A percentile compares a stretch with the other conserved stretches of the same genome.
Evolutionary conservation across 2,113 vertebrate species (phyloP).

Genomic region (Tor tambroides): DNA sequence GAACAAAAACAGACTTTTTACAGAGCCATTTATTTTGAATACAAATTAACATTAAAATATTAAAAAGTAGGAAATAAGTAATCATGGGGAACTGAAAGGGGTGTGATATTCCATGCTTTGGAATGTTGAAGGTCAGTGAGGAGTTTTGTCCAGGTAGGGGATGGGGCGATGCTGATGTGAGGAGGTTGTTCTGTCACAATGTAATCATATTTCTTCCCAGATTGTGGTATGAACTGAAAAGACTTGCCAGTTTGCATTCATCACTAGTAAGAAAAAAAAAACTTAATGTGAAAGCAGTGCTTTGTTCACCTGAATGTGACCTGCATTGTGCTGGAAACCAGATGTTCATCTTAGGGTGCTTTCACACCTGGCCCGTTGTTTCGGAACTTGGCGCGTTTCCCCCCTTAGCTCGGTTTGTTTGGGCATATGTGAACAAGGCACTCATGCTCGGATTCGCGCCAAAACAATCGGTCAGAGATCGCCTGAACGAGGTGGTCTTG

Average conservation of each 20-base stretch:
- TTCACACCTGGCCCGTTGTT: too few relatives aligned
- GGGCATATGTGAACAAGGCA: too few relatives aligned
- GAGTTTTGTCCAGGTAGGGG: neutral
- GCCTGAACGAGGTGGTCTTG: too few relatives aligned
- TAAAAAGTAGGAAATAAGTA: neutral
- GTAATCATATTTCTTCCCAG: neutral
- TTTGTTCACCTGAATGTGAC: neutral
- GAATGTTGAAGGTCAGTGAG: neutral
- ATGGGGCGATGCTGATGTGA: neutral
- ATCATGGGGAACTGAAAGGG: neutral
- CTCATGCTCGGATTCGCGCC: too few relatives aligned
- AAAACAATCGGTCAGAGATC: too few relatives aligned
- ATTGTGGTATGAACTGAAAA: neutral
- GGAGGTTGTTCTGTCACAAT: neutral
- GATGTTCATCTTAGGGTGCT: constrained; percentile 16
- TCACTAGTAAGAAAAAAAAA: neutral
- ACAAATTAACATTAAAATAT: neutral
- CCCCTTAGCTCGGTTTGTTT: too few relatives aligned
- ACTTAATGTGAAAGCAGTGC: neutral
- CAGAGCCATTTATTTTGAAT: neutral
- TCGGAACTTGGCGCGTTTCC: too few relatives aligned
- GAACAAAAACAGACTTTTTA: neutral
- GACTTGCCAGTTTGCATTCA: neutral
- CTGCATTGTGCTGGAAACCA: constrained; percentile 2
- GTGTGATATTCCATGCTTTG: neutral